Base-by-base conservation (phyloP, 2,797 vertebrate species). In the Lepidocolaptes lacrymiger region DNA sequence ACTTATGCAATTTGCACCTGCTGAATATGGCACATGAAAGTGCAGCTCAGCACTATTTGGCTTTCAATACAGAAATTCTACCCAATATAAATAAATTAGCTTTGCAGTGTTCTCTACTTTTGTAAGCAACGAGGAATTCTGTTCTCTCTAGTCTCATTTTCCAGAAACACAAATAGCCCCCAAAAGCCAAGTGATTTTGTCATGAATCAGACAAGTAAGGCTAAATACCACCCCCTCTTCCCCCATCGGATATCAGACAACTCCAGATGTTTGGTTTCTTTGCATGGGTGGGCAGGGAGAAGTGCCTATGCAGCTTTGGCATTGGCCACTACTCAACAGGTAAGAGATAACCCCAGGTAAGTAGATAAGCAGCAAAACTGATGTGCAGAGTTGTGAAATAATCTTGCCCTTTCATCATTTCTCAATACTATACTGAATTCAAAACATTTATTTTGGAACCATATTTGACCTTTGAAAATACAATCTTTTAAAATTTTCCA, bases 1-100 rank as follows among this genome's bases (percentile, higher is more conserved):
- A 28, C n/a, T 89, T 18, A n/a, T 0, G 0, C 23, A 37, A 28
- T 23, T 61, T 41, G 8, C 27, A 44, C 34, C 46, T 22, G n/a
- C 30, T 62, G 22, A 74, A 58, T 7, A 27, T 4, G 19, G 77
- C 56, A 58, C 32, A 30, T 4, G 23, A 30, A 52, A 64, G 19
- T 12, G n/a, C 62, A 64, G 62, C 23, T 59, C 32, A 19, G 34
- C 41, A 20, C 62, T 78, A 3, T 20, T 54, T 30, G 27, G 18
- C 8, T 58, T 88, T 34, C 21, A 49, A 69, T 26, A 58, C 10
- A 48, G n/a, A 62, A 39, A 63, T 14, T 69, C 7, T 39, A n/a
- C 28, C 24, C 13, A 71, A 9, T 48, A 51, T 6, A 66, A 83
- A 48, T 23, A 59, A 41, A 51, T 2, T 7, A 85, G 34, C 54